These are phyloP conservation scores for Rhincodon typus DNA, from an alignment of 2,797 vertebrate genomes.

Conservation along the genomic window DNA sequence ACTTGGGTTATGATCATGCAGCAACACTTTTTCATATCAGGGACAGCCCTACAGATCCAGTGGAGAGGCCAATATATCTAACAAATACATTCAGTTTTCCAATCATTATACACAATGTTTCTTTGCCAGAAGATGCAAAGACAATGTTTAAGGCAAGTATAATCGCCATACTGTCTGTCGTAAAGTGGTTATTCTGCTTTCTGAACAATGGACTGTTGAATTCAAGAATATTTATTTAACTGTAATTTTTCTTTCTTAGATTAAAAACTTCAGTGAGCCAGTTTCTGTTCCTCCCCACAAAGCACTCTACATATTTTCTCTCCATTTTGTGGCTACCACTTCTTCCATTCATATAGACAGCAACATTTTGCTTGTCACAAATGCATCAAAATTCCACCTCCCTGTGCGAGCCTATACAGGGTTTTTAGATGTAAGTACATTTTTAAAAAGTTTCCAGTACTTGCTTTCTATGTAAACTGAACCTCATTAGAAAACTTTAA, in stretches of 20 bases:
- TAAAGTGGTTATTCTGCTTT: conserved; percentile 7
- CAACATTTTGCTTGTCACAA: conserved; percentile 94
- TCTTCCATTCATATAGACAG: conserved; percentile 89
- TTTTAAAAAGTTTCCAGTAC: background rate
- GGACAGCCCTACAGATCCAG: conserved; percentile 83
- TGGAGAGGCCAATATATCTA: conserved; percentile 80
- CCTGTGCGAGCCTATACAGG: conserved; percentile 93
- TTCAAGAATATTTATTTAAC: background rate
- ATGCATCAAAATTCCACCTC: conserved; percentile 93
- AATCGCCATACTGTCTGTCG: background rate
- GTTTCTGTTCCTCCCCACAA: conserved; percentile 81
- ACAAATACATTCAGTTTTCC: conserved; percentile 91
- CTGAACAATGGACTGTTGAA: background rate
- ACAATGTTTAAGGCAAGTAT: conserved; percentile 79
- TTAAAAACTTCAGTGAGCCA: conserved; percentile 85
- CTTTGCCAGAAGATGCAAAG: conserved; percentile 83
- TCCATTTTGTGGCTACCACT: conserved; percentile 82
- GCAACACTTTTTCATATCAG: conserved; percentile 93
- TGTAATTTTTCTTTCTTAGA: conserved; percentile 57
- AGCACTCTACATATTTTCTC: conserved; percentile 86
- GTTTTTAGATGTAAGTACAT: conserved; percentile 83
- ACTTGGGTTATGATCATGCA: conserved; percentile 91
- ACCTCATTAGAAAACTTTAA: no score
- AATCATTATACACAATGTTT: conserved; percentile 81
- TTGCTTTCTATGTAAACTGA: no score